Conservation (phyloP, 2,113 vertebrate species). For the Tenrec ecaudatus region DNA sequence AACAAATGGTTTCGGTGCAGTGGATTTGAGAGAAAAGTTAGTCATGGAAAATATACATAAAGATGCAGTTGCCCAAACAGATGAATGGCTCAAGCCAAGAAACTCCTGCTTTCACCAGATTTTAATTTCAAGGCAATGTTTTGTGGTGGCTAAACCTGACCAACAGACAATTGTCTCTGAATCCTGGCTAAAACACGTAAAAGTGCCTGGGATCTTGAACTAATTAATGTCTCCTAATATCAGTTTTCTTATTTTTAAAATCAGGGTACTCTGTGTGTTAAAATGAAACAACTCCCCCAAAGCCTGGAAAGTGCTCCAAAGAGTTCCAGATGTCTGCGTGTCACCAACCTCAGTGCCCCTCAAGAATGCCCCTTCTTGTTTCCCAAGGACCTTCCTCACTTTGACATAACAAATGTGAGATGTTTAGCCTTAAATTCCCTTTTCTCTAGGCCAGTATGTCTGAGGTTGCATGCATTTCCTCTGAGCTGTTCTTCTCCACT, state of each 20-base stretch:
- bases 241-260: constrained; percentile 57
- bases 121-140: neutral
- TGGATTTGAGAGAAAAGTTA: neutral
- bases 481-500: neutral
- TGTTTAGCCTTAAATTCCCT: too few species aligned
- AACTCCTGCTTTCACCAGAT: neutral
- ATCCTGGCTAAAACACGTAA: neutral
- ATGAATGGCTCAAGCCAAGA: neutral
- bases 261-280: neutral
- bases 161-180: neutral
- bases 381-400: neutral
- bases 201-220: neutral
- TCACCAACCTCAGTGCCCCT: neutral
- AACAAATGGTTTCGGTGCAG: neutral
- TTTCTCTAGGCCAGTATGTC: neutral
- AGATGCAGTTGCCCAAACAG: neutral
- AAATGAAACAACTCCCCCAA: neutral
- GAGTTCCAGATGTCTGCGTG: neutral
- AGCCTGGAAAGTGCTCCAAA: neutral
- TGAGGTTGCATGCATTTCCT: neutral
- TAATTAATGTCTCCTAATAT: neutral
- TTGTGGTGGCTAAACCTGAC: neutral
- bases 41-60: constrained; percentile 24
- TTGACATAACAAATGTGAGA: neutral
- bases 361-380: neutral